Evolutionary conservation across 2,888 invertebrate genomes (phyloP), one percentile per base, ranked within the genome.

Genomic region (Noctua janthe): DNA sequence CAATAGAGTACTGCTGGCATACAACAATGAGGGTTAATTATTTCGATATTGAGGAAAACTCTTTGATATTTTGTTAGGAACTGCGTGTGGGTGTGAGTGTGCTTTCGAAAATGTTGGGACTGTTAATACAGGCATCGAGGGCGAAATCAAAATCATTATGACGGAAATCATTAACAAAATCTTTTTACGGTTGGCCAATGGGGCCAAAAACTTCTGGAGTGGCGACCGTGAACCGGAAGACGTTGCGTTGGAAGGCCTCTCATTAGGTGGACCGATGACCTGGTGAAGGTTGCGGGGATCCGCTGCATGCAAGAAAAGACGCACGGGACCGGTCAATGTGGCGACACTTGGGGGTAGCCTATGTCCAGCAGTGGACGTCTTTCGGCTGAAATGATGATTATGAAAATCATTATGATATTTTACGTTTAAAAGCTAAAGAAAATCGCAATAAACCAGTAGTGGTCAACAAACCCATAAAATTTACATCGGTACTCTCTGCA

Each of bases 1-100:
- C 88, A 84, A 90, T 87, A 85, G 86, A 84, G 85, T 88, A 84
- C 78, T 71, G 78, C 84, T 81, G 83, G 83, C 78, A 73, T 83
- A 77, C 85, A 87, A 90, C 90, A 92, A 91, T 91, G 80, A 84
- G 80, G 84, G 81, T 90, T 92, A 93, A 93, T 93, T 92, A 92
- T 91, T 87, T 86, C 86, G 87, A 87, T 90, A 90, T 87, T 89
- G 84, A 83, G 88, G 88, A 86, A 90, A 89, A 84, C 81, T 72
- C 49, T 49, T 73, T 79, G 78, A 76, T 49, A 80, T 86, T 83
- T 71, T 77, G 67, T 67, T 76, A n/a, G 35, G 29, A 35, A 66
- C 62, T 54, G 77, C 72, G 29, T 67, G 47, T 69, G 29, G 23
- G 23, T 29, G 67, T 56, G 67, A 20, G 51, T 51, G 39, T 43